A percentile compares a stretch with the other conserved stretches of the same genome.
Conservation (phyloP, 1,140 invertebrate species). For the Drosophila chauvacae region DNA sequence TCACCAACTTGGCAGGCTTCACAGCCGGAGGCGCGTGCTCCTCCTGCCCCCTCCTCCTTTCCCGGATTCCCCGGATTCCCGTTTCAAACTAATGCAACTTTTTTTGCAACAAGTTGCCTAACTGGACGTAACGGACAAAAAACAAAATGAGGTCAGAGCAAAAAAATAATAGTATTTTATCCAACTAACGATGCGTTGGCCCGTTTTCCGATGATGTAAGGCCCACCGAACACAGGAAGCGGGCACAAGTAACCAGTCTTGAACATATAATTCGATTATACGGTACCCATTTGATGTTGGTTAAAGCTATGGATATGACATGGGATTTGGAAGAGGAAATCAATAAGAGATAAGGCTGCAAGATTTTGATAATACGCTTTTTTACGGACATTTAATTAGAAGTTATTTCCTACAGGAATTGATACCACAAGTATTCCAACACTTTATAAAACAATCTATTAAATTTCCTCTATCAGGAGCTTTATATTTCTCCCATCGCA, state of each 20-base stretch:
- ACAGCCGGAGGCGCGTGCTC: constrained; percentile 41
- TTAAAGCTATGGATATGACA: constrained; percentile 5
- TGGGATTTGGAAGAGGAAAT: background rate
- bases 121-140: constrained; percentile 52
- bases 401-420: no score
- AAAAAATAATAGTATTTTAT: constrained; percentile 48
- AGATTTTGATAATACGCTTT: background rate
- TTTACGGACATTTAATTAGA: background rate
- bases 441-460: background rate
- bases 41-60: constrained; percentile 19
- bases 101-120: constrained; percentile 55
- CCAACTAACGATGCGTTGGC: constrained; percentile 51
- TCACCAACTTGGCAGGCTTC: constrained; percentile 80
- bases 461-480: background rate
- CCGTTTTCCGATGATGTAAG: constrained; percentile 52
- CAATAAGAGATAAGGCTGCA: background rate
- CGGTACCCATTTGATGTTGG: constrained; percentile 1
- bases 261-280: constrained; percentile 35
- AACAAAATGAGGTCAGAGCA: constrained; percentile 48
- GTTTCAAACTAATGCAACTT: constrained; percentile 31
- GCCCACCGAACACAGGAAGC: constrained; percentile 41
- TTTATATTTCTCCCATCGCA: background rate
- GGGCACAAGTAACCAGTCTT: constrained; percentile 30
- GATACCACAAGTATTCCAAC: background rate
- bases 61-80: constrained; percentile 17